Conservation (phyloP, 2,113 vertebrate species). For the Callospermophilus lateralis region DNA sequence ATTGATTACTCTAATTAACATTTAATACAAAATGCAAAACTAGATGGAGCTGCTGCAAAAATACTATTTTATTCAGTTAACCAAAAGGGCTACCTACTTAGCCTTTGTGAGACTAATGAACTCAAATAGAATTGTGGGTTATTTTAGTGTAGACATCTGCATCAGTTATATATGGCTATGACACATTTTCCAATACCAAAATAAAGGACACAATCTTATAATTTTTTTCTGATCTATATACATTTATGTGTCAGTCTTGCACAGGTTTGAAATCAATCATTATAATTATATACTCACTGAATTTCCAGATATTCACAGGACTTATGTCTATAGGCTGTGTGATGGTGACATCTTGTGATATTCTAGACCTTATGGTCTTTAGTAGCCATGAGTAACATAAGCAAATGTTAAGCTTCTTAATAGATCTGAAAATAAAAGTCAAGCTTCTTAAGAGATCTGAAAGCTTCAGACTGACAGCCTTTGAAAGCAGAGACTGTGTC, state of each 20-base stretch:
- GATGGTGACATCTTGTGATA: background rate
- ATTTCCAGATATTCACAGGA: background rate
- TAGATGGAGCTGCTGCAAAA: slow-evolving; percentile 5
- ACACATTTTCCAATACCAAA: background rate
- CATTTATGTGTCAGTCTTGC: background rate
- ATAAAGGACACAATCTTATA: background rate
- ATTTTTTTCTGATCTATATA: background rate
- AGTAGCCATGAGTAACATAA: background rate
- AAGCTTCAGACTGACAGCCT: background rate
- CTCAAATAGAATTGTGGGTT: background rate
- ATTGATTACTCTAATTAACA: too few relatives aligned
- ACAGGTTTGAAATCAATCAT: background rate
- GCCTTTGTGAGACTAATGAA: background rate
- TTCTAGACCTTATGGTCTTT: background rate
- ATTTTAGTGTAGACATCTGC: background rate
- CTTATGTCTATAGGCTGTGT: background rate
- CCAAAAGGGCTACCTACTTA: background rate
- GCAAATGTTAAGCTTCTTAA: background rate
- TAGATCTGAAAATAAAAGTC: background rate
- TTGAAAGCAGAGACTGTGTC: background rate
- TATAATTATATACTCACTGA: background rate
- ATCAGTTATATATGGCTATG: background rate
- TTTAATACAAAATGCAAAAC: too few relatives aligned
- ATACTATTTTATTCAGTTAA: background rate
- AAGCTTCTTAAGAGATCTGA: background rate